Evolutionary conservation across 2,113 vertebrate genomes (phyloP).

Genomic region (Eonycteris spelaea): DNA sequence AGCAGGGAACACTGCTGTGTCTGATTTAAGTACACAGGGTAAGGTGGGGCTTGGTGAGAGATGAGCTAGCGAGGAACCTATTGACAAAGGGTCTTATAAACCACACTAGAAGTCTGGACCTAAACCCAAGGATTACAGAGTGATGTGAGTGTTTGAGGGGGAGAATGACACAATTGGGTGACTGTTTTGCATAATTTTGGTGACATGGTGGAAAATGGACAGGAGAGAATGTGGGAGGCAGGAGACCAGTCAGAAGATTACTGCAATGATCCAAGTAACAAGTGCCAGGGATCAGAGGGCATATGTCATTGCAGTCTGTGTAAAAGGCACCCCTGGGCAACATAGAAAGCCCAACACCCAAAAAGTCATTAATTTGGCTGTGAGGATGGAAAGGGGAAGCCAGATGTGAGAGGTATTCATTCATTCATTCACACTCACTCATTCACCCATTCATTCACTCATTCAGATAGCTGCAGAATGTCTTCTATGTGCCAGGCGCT

Average conservation of each 20-base stretch:
- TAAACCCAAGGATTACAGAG: neutral
- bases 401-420: neutral
- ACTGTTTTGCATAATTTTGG: neutral
- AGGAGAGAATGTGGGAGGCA: neutral
- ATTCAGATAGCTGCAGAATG: neutral
- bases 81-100: neutral
- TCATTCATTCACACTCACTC: too few relatives aligned
- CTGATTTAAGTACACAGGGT: neutral
- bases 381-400: neutral
- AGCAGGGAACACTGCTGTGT: neutral
- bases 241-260: neutral
- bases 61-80: neutral
- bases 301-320: neutral
- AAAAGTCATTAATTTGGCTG: neutral
- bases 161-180: neutral
- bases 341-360: neutral
- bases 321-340: neutral
- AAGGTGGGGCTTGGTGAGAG: neutral
- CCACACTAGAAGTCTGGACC: neutral
- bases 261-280: fast-evolving
- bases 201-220: neutral
- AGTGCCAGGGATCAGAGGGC: neutral
- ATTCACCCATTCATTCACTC: neutral
- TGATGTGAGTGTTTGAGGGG: neutral
- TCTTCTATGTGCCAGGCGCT: neutral